A percentile compares a stretch with the other conserved stretches of the same genome.
These are phyloP conservation scores for Myoxocephalus aenaeus DNA, from an alignment of 2,797 vertebrate genomes.

Conservation along the genomic window DNA sequence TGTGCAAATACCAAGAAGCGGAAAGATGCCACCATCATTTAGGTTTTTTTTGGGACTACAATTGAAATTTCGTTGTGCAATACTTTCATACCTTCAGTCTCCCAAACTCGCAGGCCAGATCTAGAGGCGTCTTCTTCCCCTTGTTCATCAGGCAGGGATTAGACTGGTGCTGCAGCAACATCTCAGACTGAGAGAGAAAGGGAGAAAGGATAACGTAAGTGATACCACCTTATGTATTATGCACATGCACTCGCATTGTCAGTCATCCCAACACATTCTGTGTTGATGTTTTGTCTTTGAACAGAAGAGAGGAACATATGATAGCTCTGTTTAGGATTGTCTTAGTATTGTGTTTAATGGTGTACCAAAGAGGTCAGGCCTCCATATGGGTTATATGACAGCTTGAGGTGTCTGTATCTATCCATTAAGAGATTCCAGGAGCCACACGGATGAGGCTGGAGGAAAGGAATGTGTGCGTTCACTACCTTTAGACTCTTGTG, in stretches of 20 bases:
- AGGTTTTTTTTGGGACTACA: too few relatives aligned
- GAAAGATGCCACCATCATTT: too few relatives aligned
- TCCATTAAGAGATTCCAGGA: slow-evolving; percentile 52
- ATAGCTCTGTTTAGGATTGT: slow-evolving; percentile 31
- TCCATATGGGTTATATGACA: slow-evolving; percentile 19
- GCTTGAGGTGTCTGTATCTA: neutral
- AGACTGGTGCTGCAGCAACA: slow-evolving; percentile 96
- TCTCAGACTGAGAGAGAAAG: slow-evolving; percentile 87
- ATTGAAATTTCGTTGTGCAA: neutral
- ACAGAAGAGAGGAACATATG: slow-evolving; percentile 31
- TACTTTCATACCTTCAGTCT: slow-evolving; percentile 83
- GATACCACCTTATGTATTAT: slow-evolving; percentile 16
- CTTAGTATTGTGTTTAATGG: slow-evolving; percentile 26
- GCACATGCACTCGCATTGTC: slow-evolving; percentile 14
- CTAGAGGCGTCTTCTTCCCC: slow-evolving; percentile 92
- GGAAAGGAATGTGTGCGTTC: slow-evolving; percentile 51
- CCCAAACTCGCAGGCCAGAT: slow-evolving; percentile 95
- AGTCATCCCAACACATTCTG: slow-evolving; percentile 22
- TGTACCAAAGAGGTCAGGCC: slow-evolving; percentile 35
- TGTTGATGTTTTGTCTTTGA: slow-evolving; percentile 38
- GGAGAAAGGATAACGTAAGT: slow-evolving; percentile 34
- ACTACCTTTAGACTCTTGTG: slow-evolving; percentile 15
- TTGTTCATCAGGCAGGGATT: slow-evolving; percentile 94
- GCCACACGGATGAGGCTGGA: slow-evolving; percentile 8
- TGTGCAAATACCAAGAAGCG: too few relatives aligned